Percentiles rank a stretch among this genome's conserved stretches.
Evolutionary conservation across 2,888 invertebrate species (phyloP).

Genomic region (Phyllotreta striolata): DNA sequence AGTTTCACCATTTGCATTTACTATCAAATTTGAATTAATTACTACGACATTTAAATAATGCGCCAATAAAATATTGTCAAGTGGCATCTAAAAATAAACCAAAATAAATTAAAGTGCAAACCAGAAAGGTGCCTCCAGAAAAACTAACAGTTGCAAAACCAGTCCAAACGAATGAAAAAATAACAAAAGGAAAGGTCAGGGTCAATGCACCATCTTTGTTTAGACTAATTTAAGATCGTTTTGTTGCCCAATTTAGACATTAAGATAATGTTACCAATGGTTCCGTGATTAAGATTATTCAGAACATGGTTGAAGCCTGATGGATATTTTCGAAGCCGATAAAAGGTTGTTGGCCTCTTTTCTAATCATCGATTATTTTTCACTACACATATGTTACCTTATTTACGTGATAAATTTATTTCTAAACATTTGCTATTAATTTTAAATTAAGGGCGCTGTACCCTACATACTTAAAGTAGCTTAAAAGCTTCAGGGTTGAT

Average conservation of each 20-base stretch:
- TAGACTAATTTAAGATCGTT: neutral
- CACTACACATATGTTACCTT: too few relatives aligned
- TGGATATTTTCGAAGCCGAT: neutral
- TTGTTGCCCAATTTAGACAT: conserved; percentile 9
- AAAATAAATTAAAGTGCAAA: neutral
- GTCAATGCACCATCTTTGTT: conserved; percentile 16
- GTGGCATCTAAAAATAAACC: neutral
- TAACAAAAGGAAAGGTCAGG: conserved; percentile 4
- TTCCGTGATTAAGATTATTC: conserved; percentile 9
- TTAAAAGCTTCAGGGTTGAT: too few relatives aligned
- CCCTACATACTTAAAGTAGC: too few relatives aligned
- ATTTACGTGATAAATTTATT: too few relatives aligned
- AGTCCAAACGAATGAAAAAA: conserved; percentile 1
- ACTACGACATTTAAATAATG: neutral
- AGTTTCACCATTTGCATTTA: too few relatives aligned
- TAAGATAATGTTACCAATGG: conserved; percentile 8
- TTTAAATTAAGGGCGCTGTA: too few relatives aligned
- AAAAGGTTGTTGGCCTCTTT: conserved; percentile 3
- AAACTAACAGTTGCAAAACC: conserved; percentile 15
- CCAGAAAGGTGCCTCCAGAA: neutral
- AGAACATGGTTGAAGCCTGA: conserved; percentile 5
- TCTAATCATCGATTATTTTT: neutral
- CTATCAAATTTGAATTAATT: too few relatives aligned
- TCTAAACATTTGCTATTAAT: too few relatives aligned
- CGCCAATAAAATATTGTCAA: conserved; percentile 4